Base-by-base conservation (phyloP, 2,888 invertebrate genomes). In the Cheilosia impressa region DNA sequence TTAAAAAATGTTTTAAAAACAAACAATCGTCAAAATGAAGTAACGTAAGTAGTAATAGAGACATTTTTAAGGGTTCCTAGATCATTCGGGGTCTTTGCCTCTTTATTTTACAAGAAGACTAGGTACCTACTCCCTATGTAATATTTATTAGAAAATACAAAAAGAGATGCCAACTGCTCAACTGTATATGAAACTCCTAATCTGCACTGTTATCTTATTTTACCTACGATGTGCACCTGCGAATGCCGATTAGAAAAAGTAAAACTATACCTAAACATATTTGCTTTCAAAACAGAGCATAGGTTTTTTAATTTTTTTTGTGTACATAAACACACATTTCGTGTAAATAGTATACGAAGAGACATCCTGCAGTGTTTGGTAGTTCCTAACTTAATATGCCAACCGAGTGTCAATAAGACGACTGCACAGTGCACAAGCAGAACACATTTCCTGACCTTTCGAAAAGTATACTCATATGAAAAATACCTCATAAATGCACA, bases 181-280 rank as follows among this genome's bases (percentile, higher is more conserved):
- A 10, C 13, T 13, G 38, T 38, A 4, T 38, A 63, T 31, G 38
- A 9, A 50, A 38, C 63, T 13, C 7, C 22, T 31, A 31, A 4
- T 17, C 47, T 34, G 17, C 2, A 2, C 1, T 24, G 13, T 41
- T n/a, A 52, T 34, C 52, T 19, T 66, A 17, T 15, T 38, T 38
- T 34, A 17, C 41, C 15, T 60, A 72, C 50, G 41, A 13, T 27
- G 13, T 52, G 31, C 71, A 60, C 58, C 71, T 72, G 60, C 38
- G 50, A 50, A 50, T 5, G 41, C 50, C 38, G 24, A 50, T 4
- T 31, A 38, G 31, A 31, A 24, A 31, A 43, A 31, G 4, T 5
- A 41, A 60, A 72, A 13, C 0, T 10, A 13, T 10, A n/a, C 27
- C n/a, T 5, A 38, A 50, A 34, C 10, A 50, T 27, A n/a, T 63